phyloP scores from a whole-genome alignment of 2,888 invertebrate species.

The Drosophila rellima region DNA sequence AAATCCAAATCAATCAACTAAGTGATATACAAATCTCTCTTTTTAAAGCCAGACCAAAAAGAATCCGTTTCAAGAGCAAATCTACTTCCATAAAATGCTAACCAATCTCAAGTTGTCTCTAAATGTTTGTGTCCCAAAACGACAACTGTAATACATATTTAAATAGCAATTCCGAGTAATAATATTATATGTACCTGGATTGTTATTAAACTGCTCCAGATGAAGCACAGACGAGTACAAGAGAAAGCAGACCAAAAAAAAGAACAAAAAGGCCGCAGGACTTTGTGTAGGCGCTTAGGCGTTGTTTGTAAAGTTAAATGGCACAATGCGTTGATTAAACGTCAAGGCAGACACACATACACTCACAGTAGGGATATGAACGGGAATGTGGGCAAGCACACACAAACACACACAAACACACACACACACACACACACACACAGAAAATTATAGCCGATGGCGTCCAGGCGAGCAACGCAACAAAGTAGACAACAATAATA shows the following conservation, averaged over 20 bases:
- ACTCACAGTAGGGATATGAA: neutral
- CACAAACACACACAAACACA: slow-evolving; percentile 3
- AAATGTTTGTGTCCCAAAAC: slow-evolving; percentile 23
- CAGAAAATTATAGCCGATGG: slow-evolving; percentile 48
- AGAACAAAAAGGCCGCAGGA: slow-evolving; percentile 30
- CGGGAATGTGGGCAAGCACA: neutral
- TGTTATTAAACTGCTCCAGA: slow-evolving; percentile 53
- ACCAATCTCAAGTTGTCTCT: slow-evolving; percentile 9
- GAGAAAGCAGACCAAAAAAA: slow-evolving; percentile 3
- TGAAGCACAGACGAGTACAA: slow-evolving; percentile 14
- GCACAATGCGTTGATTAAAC: slow-evolving; percentile 80
- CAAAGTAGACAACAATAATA: slow-evolving; percentile 70
- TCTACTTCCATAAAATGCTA: slow-evolving; percentile 6
- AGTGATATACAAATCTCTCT: neutral
- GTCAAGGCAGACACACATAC: slow-evolving; percentile 63
- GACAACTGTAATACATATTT: slow-evolving; percentile 51
- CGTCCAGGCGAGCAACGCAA: slow-evolving; percentile 51
- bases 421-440: slow-evolving; percentile 12
- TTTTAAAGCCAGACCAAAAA: slow-evolving; percentile 17
- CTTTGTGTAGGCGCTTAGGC: slow-evolving; percentile 47
- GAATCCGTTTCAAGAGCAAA: slow-evolving; percentile 7
- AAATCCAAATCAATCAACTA: neutral
- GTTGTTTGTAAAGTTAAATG: slow-evolving; percentile 75
- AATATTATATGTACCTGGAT: slow-evolving; percentile 44
- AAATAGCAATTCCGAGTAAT: slow-evolving; percentile 41